Percentiles rank a stretch among this genome's conserved stretches.
Conservation (phyloP, 2,113 vertebrate genomes). For the Panurus biarmicus region DNA sequence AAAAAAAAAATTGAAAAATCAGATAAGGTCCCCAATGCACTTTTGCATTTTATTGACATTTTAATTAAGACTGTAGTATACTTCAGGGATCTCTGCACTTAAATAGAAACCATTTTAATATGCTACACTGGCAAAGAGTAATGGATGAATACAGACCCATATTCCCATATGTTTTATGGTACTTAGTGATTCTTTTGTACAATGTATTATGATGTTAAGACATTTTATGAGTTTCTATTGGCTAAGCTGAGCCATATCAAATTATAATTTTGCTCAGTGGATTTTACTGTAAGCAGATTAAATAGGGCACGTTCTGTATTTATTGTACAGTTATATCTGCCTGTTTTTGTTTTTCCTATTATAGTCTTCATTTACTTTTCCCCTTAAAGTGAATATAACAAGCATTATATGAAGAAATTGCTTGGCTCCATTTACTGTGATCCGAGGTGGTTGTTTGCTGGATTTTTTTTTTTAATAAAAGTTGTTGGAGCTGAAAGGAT, state of each 20-base stretch:
- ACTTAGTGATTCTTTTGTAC: constrained; percentile 71
- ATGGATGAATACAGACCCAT: constrained; percentile 69
- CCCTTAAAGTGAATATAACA: constrained; percentile 32
- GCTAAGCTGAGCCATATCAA: constrained; percentile 70
- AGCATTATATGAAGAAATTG: not conserved
- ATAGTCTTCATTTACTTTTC: constrained; percentile 55
- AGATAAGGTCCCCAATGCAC: constrained; percentile 63
- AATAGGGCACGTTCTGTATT: constrained; percentile 59
- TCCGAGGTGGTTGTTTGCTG: not conserved
- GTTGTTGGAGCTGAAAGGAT: constrained; percentile 17
- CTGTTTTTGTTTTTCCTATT: constrained; percentile 54
- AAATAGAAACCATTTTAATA: constrained; percentile 78
- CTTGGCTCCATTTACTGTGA: not conserved
- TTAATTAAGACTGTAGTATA: constrained; percentile 74
- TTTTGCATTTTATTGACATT: constrained; percentile 75
- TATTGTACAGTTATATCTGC: constrained; percentile 22
- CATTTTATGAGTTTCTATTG: constrained; percentile 73
- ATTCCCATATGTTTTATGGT: constrained; percentile 72
- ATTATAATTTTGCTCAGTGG: constrained; percentile 75
- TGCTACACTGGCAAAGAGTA: constrained; percentile 65
- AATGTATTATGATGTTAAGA: constrained; percentile 71
- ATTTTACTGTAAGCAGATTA: constrained; percentile 75
- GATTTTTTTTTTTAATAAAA: not conserved
- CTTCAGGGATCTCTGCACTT: constrained; percentile 73
- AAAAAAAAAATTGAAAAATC: not conserved